These are phyloP conservation scores for Rotaria magnacalcarata DNA, from an alignment of 2,888 invertebrate species.

Conservation along the genomic window DNA sequence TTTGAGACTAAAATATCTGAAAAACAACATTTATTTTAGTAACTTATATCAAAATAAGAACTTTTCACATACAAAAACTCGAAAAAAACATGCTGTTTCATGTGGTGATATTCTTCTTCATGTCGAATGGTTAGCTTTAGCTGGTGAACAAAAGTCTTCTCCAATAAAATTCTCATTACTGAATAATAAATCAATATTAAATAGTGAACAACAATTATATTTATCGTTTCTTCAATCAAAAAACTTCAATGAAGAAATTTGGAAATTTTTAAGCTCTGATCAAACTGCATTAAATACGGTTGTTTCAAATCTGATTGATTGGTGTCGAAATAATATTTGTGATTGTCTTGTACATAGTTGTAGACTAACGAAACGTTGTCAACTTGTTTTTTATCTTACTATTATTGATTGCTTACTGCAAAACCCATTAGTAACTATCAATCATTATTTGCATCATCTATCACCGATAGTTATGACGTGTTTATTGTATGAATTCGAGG, in stretches of 20 bases:
- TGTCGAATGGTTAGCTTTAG: neutral
- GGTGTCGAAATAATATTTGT: conserved; percentile 9
- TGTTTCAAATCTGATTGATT: neutral
- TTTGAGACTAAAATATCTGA: neutral
- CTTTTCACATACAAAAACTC: neutral
- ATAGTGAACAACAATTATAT: neutral
- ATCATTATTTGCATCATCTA: neutral
- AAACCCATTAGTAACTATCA: neutral
- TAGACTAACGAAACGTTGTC: neutral
- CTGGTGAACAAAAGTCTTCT: neutral
- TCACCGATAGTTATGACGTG: neutral
- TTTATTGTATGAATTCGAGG: neutral
- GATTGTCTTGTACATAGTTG: neutral
- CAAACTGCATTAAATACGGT: neutral
- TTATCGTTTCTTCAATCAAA: neutral
- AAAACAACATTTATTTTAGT: neutral
- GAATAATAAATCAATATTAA: neutral
- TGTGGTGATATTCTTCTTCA: neutral
- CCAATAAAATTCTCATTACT: neutral
- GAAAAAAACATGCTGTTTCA: neutral
- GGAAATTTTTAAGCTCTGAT: neutral
- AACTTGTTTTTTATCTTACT: neutral
- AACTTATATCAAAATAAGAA: neutral
- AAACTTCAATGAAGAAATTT: neutral
- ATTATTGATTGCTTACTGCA: neutral